Percentiles rank a stretch among this genome's conserved stretches.
Conservation (phyloP, 2,113 vertebrate genomes). For the Esox niger region DNA sequence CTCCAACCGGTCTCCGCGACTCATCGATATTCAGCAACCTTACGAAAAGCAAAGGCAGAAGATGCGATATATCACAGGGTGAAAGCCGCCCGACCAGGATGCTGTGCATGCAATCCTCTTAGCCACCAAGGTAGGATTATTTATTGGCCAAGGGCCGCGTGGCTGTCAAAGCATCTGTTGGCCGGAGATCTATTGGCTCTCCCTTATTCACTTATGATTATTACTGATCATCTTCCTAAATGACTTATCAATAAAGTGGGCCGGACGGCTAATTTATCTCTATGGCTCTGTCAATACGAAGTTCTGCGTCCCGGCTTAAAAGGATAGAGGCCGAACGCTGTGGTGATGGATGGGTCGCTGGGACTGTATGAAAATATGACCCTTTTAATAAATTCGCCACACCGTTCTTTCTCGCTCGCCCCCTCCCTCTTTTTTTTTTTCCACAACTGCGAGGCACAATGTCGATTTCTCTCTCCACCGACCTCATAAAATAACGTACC, state of each 20-base stretch:
- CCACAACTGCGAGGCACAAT: not conserved
- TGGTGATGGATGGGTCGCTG: slow-evolving; percentile 68
- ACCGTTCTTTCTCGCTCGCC: slow-evolving; percentile 20
- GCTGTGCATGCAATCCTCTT: slow-evolving; percentile 68
- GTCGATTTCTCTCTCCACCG: not conserved
- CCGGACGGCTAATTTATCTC: slow-evolving; percentile 71
- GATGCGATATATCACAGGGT: slow-evolving; percentile 63
- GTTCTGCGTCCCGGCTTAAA: slow-evolving; percentile 76
- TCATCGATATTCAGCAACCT: slow-evolving; percentile 63
- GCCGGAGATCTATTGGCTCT: slow-evolving; percentile 59
- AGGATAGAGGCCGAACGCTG: slow-evolving; percentile 62
- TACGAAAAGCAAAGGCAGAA: slow-evolving; percentile 61
- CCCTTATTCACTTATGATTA: slow-evolving; percentile 83
- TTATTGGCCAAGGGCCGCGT: slow-evolving; percentile 43
- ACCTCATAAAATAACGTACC: slow-evolving; percentile 18
- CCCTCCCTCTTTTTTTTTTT: slow-evolving; percentile 25
- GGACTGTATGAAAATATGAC: slow-evolving; percentile 62
- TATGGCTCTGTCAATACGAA: slow-evolving; percentile 80
- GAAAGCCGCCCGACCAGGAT: slow-evolving; percentile 51
- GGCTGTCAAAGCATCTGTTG: slow-evolving; percentile 44
- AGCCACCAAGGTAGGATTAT: slow-evolving; percentile 58
- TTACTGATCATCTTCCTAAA: slow-evolving; percentile 82
- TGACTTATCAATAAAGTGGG: slow-evolving; percentile 80
- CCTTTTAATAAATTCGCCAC: slow-evolving; percentile 62
- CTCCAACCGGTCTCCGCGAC: slow-evolving; percentile 35